Conservation (phyloP, 2,113 vertebrate genomes). For the Ciconia stormi region DNA sequence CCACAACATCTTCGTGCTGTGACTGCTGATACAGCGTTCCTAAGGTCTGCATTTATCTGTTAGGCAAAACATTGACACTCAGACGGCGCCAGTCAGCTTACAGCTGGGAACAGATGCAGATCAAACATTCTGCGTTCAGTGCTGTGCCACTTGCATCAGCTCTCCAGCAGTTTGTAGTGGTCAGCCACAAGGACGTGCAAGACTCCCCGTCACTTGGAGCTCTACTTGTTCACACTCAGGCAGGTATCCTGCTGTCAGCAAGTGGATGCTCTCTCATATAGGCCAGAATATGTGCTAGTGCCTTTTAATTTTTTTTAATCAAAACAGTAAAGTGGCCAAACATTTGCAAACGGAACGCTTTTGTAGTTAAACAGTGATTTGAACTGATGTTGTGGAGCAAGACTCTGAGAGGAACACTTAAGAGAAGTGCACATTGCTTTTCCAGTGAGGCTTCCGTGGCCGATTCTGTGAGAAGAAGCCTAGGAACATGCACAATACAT, state of each 20-base stretch:
- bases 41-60: neutral
- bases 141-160: neutral
- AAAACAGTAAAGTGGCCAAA: neutral
- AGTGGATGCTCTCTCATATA: neutral
- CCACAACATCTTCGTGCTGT: neutral
- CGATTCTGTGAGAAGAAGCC: neutral
- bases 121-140: rapidly evolving
- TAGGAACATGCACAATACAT: neutral
- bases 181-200: neutral
- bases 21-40: neutral
- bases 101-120: neutral
- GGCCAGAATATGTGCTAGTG: neutral
- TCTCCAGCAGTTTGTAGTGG: neutral
- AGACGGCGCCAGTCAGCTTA: neutral
- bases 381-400: neutral
- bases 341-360: neutral
- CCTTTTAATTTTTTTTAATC: neutral
- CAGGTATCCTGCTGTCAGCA: neutral
- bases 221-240: neutral
- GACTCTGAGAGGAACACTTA: neutral
- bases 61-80: neutral
- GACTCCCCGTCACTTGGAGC: neutral
- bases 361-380: neutral
- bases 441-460: neutral
- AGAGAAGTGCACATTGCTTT: neutral